Percentiles rank a stretch among this genome's conserved stretches.
Evolutionary conservation across 92 coral and sea anemone species (phyloP).

Genomic region (Diadumene lineata): DNA sequence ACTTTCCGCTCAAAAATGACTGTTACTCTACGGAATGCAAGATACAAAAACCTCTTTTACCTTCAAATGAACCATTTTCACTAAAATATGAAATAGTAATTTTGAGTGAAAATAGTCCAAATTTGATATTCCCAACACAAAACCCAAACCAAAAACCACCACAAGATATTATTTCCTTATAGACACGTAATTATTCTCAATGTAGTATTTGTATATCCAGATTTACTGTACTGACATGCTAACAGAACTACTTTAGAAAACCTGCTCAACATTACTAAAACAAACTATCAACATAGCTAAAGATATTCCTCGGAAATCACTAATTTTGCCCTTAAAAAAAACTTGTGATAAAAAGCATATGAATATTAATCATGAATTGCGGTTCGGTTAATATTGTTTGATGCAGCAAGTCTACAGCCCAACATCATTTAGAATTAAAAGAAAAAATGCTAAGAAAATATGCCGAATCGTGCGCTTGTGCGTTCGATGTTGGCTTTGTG

Average conservation of each 20-base stretch:
- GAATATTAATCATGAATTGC: constrained; percentile 33
- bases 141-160: constrained; percentile 5
- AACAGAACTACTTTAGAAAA: background rate
- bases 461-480: background rate
- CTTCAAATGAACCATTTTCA: no score
- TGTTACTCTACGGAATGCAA: constrained; percentile 30
- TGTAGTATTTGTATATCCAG: background rate
- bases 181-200: background rate
- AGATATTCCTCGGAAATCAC: constrained; percentile 2
- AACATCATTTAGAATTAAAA: constrained; percentile 19
- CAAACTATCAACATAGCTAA: background rate
- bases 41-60: background rate
- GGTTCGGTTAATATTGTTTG: constrained; percentile 33
- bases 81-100: constrained; percentile 9
- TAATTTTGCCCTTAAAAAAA: constrained; percentile 25
- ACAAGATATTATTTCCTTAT: background rate
- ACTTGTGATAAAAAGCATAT: constrained; percentile 32
- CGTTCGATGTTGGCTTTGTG: background rate
- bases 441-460: background rate
- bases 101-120: constrained; percentile 6
- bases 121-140: background rate
- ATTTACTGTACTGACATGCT: background rate
- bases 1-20: constrained; percentile 2
- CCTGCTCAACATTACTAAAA: background rate
- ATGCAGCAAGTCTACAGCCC: constrained; percentile 20